These are phyloP conservation scores for Rhopilema esculentum DNA, from an alignment of 30 jellyfish, hydroid and myxozoan species.

Conservation along the genomic window DNA sequence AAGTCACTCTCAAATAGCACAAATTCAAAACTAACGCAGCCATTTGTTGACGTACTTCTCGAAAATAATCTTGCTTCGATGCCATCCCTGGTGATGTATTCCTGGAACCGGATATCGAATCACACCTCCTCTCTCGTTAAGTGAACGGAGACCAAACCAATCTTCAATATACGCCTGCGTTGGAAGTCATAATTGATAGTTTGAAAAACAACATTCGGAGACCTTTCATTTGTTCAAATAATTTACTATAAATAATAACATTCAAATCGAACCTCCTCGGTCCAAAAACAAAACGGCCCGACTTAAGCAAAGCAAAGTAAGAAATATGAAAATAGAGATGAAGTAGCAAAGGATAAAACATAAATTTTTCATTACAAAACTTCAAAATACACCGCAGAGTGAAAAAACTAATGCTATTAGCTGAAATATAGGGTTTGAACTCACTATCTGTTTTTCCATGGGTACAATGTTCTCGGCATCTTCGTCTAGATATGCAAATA, in stretches of 20 bases:
- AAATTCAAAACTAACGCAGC: constrained; percentile 23
- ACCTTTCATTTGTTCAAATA: too few species aligned
- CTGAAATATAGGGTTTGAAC: background rate
- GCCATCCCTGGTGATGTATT: constrained; percentile 89
- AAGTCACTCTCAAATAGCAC: background rate
- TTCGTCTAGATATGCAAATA: constrained; percentile 55
- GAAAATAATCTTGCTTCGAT: constrained; percentile 69
- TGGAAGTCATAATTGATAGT: background rate
- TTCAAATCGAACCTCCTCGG: too few species aligned
- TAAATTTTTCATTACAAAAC: too few species aligned
- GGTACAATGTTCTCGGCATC: constrained; percentile 52
- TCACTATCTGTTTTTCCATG: constrained; percentile 70
- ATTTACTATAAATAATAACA: too few species aligned
- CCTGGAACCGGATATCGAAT: constrained; percentile 56
- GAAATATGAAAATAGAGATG: too few species aligned
- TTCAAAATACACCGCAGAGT: too few species aligned
- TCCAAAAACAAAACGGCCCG: too few species aligned
- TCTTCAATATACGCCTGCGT: constrained; percentile 75
- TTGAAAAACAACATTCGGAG: too few species aligned
- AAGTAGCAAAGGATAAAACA: too few species aligned
- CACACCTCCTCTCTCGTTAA: constrained; percentile 77
- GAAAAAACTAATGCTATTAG: background rate
- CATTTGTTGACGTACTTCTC: constrained; percentile 66
- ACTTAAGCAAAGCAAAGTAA: too few species aligned
- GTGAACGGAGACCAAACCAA: constrained; percentile 97